Conservation (phyloP, 2,797 vertebrate genomes). For the Centroberyx gerrardi region DNA sequence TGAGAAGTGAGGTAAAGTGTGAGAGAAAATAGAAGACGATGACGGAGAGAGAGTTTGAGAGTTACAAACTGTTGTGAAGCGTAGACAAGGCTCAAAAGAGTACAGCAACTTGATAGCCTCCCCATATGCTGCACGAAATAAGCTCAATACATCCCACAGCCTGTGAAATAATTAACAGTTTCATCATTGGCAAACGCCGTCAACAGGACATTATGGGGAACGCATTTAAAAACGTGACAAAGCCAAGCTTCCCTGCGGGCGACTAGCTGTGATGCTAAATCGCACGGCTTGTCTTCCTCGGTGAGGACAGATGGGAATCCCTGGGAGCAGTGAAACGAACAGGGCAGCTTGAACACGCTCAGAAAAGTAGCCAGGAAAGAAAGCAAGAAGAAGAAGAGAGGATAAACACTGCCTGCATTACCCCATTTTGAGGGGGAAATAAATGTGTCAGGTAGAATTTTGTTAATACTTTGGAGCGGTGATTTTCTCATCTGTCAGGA, state of each 20-base stretch:
- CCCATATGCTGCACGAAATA: slow-evolving; percentile 51
- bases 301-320: slow-evolving; percentile 42
- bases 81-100: slow-evolving; percentile 23
- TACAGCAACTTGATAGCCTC: slow-evolving; percentile 34
- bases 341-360: slow-evolving; percentile 24
- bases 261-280: slow-evolving; percentile 40
- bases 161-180: slow-evolving; percentile 61
- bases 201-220: slow-evolving; percentile 42
- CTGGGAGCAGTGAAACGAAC: slow-evolving; percentile 15
- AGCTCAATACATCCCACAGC: slow-evolving; percentile 47
- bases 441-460: too few relatives aligned
- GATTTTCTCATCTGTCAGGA: too few relatives aligned
- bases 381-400: background rate
- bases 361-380: slow-evolving; percentile 4
- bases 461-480: too few relatives aligned
- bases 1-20: slow-evolving; percentile 35
- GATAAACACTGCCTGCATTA: too few relatives aligned
- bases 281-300: slow-evolving; percentile 28
- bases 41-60: slow-evolving; percentile 13
- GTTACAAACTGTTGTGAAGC: slow-evolving; percentile 24
- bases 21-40: slow-evolving; percentile 17
- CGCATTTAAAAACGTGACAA: slow-evolving; percentile 47
- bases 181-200: slow-evolving; percentile 45
- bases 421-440: too few relatives aligned
- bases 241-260: slow-evolving; percentile 27